Evolutionary conservation across 2,797 vertebrate genomes (phyloP).

Genomic region (Siniperca scherzeri): DNA sequence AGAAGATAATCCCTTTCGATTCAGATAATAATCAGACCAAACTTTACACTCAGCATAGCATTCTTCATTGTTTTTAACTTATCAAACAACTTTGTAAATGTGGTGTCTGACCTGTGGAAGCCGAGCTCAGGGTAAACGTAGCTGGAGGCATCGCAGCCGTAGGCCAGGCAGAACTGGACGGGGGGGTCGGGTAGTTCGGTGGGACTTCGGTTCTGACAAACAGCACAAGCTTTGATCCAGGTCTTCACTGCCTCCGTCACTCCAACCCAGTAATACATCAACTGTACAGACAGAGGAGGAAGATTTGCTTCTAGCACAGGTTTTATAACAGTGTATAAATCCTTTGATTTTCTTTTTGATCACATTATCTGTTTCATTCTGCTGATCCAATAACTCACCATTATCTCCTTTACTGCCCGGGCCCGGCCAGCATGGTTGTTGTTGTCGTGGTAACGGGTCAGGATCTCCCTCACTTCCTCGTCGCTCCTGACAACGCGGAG

Average conservation of each 20-base stretch:
- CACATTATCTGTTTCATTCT: too few relatives aligned
- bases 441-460: conserved; percentile 72
- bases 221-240: conserved; percentile 61
- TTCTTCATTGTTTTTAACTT: not conserved
- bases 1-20: not conserved
- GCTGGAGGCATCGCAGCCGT: conserved; percentile 72
- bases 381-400: conserved; percentile 47
- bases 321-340: not conserved
- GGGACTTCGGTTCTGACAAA: conserved; percentile 39
- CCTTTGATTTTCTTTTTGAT: not conserved
- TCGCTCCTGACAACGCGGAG: conserved; percentile 68
- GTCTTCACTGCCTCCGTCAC: conserved; percentile 61
- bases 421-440: conserved; percentile 64
- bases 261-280: conserved; percentile 74
- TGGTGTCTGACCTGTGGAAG: conserved; percentile 65
- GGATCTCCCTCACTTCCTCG: conserved; percentile 62
- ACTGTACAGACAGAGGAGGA: conserved; percentile 37
- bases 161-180: conserved; percentile 65
- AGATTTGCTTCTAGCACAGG: not conserved
- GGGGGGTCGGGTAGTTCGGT: fast-evolving
- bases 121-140: conserved; percentile 56
- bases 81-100: fast-evolving
- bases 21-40: not conserved
- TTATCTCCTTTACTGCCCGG: conserved; percentile 56
- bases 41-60: not conserved